Evolutionary conservation across 2,113 vertebrate species (phyloP), one percentile per base, ranked within the genome.

Genomic region (Xiphophorus couchianus): DNA sequence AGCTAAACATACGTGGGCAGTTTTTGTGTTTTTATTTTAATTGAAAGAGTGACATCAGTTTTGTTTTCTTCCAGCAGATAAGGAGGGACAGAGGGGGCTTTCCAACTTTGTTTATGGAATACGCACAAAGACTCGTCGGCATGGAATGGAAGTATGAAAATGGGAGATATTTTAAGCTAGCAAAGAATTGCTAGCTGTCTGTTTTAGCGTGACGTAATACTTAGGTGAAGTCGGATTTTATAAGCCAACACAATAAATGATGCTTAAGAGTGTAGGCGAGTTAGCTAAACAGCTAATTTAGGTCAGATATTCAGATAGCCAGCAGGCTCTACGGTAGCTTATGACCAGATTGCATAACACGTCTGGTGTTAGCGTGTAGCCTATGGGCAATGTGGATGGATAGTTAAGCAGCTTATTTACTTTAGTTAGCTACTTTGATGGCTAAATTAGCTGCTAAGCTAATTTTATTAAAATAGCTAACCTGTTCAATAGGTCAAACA

Each of bases 71-170:
- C 69, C 54, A 67, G 73, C 60, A 73, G 39, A 76, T 69, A 71
- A 35, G 79, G 73, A 74, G n/a, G 60, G 75, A 66, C 63, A 51
- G 68, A 69, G 69, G 77, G 27, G 62, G 65, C 42, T 61, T 71
- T 72, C 4, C 74, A 54, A 30, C 30, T 69, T 51, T 73, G 62
- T 65, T 73, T 68, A 73, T 62, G 48, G 42, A 85, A 69, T 79
- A 66, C 28, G 76, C 73, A 37, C 72, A 74, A 7, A 44, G 66
- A 69, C 73, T 76, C 74, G n/a, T 12, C 74, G 80, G 58, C 58
- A 65, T 71, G 63, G 64, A 27, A 65, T 83, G 27, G 66, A 86
- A 80, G 77, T 67, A 27, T 77, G 25, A 81, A 73, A 48, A 80
- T 14, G 48, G 61, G n/a, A 44, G 27, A 11, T 3, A 2, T 33